phyloP scores from a whole-genome alignment of 2,113 vertebrate species.

The Phalacrocorax carbo region DNA sequence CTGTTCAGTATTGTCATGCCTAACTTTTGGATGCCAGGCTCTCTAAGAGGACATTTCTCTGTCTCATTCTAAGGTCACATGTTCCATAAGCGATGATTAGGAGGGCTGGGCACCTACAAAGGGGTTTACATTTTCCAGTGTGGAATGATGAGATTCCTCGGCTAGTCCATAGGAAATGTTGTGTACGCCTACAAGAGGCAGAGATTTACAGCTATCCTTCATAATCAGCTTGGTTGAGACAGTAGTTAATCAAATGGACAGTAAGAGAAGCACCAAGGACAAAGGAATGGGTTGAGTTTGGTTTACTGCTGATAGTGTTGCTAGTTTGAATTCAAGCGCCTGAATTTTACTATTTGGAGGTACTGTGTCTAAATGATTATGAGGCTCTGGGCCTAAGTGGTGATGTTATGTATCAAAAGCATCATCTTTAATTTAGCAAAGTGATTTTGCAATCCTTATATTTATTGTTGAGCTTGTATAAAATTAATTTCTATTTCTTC shows the following conservation, averaged over 20 bases:
- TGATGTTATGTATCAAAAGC: not conserved
- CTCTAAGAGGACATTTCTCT: not conserved
- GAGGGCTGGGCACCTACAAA: not conserved
- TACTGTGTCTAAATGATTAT: not conserved
- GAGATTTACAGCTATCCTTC: not conserved
- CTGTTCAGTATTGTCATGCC: not conserved
- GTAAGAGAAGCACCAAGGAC: not conserved
- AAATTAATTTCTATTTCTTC: not conserved
- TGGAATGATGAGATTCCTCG: not conserved
- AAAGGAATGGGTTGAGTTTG: not conserved
- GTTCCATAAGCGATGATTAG: not conserved
- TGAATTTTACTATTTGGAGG: not conserved
- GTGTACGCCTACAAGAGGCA: accelerated
- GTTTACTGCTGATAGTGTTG: not conserved
- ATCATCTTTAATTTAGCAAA: not conserved
- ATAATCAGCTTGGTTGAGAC: not conserved
- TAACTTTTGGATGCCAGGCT: not conserved
- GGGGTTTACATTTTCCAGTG: not conserved
- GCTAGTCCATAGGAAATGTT: not conserved
- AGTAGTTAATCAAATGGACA: not conserved
- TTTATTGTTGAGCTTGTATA: not conserved
- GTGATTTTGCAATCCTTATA: not conserved
- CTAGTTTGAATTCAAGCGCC: not conserved
- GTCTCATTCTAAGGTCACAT: not conserved
- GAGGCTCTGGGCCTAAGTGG: not conserved